phyloP scores from a whole-genome alignment of 2,113 vertebrate genomes.

The Antechinus flavipes region DNA sequence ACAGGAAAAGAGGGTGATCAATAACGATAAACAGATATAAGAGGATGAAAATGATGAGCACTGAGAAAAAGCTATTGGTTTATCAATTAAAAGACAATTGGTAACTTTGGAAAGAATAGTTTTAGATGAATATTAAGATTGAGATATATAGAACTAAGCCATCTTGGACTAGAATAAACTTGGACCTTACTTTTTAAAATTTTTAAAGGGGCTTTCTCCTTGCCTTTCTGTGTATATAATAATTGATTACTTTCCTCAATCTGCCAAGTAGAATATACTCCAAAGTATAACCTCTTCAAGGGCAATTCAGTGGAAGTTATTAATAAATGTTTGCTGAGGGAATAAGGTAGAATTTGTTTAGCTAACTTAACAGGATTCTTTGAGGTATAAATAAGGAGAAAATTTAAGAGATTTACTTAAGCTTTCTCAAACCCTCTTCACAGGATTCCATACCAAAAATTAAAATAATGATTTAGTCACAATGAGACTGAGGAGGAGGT shows the following conservation, averaged over 20 bases:
- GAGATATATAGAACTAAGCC: background rate
- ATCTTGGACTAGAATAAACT: background rate
- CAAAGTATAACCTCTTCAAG: background rate
- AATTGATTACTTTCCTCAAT: background rate
- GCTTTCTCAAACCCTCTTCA: background rate
- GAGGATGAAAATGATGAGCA: background rate
- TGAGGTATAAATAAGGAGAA: background rate
- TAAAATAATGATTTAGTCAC: background rate
- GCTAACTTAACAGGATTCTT: background rate
- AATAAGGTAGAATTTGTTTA: background rate
- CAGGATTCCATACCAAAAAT: background rate
- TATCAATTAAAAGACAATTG: background rate
- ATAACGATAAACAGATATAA: background rate
- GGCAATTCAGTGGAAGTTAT: background rate
- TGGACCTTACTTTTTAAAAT: background rate
- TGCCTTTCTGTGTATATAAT: background rate
- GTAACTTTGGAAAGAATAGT: background rate
- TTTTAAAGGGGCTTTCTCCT: background rate
- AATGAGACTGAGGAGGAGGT: background rate
- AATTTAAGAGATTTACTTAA: background rate
- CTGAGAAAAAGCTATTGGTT: background rate
- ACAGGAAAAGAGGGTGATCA: background rate
- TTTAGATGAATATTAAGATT: background rate
- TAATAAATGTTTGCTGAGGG: background rate
- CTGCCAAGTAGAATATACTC: background rate